Conservation (phyloP, 2,113 vertebrate genomes). For the Cavia aperea region DNA sequence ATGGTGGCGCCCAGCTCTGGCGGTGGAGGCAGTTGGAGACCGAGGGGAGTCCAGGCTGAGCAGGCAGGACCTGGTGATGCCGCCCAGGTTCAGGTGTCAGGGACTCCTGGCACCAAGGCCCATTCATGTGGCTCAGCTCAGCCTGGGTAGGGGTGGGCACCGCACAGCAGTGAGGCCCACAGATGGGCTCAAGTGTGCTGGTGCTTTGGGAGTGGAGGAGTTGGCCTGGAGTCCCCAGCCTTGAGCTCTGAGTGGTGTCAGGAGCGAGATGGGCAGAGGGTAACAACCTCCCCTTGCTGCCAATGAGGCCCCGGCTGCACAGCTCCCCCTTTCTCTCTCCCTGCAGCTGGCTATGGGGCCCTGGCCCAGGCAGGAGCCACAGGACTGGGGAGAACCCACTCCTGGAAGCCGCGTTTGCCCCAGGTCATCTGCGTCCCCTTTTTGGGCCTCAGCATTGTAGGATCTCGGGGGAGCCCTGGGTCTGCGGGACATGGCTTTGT, state of each 20-base stretch:
- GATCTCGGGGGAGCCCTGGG: background rate
- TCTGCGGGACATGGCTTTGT: too few species aligned
- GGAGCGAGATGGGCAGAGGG: background rate
- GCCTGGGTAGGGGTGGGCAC: accelerated
- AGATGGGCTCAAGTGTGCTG: background rate
- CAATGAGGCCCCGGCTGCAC: background rate
- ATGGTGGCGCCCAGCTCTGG: accelerated
- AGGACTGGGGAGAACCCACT: background rate
- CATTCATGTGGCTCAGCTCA: background rate
- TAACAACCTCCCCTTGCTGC: background rate
- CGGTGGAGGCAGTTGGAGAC: background rate
- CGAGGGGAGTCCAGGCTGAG: background rate
- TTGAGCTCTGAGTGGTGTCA: background rate
- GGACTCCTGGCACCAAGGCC: background rate
- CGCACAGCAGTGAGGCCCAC: accelerated
- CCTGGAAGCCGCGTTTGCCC: background rate
- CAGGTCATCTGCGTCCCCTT: background rate
- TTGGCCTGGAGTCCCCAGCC: background rate
- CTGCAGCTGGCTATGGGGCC: background rate
- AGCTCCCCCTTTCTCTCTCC: background rate
- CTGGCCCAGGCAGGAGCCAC: background rate
- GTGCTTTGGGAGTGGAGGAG: background rate
- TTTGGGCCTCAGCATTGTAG: background rate
- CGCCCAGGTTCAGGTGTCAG: background rate
- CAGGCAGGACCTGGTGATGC: background rate